Evolutionary conservation across 2,113 vertebrate species (phyloP), one percentile per base, ranked within the genome.

Genomic region (Puntigrus tetrazona): DNA sequence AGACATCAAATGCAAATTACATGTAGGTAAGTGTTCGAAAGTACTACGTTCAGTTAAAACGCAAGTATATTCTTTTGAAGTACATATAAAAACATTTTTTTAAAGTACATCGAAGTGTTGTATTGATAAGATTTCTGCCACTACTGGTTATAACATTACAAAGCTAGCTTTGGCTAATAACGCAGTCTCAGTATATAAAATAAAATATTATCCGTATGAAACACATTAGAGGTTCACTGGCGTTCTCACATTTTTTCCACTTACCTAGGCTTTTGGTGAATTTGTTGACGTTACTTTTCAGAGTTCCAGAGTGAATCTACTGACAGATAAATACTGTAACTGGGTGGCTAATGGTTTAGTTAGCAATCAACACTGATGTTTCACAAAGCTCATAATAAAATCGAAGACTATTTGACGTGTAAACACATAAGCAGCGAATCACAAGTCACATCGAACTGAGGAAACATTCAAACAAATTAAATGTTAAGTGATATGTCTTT

Each of bases 301-400:
- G 13, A 29, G 7, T 4, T 55, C 7, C 43, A 50, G 72, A 29
- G 14, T 7, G 57, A 47, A 25, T 67, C 45, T 67, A 47, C 78
- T 1, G 27, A 47, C 14, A 63, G 41, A 67, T 34, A 2, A 67
- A 59, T n/a, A 34, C 41, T 67, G 38, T 67, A 50, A 67, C 27
- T 34, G 61, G 41, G 78, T 50, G 59, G 78, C 61, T 81, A 81
- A 81, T 27, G 41, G 41, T 67, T 47, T 11, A 31, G 78, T 67
- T 81, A 81, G 78, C 78, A 81, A 67, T 47, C 61, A 14, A 65
- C 27, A 47, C 27, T 45, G 34, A 43, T 16, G 16, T 41, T 1
- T n/a, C 16, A 45, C 59, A 31, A 67, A 67, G 20, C 59, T 65
- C 18, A 6, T n/a, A 25, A 36, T 36, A 67, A 31, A 81, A 18